Evolutionary conservation across 2,113 vertebrate species (phyloP).

Genomic region (Amazona vittata): DNA sequence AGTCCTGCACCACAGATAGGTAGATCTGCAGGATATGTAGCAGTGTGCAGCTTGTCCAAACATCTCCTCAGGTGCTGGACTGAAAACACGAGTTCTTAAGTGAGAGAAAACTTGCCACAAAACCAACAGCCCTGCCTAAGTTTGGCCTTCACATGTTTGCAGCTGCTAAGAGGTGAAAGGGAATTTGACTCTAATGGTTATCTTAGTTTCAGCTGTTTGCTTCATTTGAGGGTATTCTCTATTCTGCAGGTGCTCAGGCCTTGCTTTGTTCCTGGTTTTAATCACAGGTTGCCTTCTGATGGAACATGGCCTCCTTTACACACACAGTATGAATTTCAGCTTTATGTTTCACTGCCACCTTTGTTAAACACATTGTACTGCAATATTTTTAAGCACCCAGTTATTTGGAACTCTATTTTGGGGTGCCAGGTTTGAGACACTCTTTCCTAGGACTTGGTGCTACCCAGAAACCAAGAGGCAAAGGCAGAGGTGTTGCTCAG

Average conservation of each 20-base stretch:
- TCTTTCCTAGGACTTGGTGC: neutral
- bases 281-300: neutral
- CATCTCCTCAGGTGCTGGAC: neutral
- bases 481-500: neutral
- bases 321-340: neutral
- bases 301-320: neutral
- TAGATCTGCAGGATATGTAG: neutral
- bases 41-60: neutral
- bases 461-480: neutral
- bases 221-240: neutral
- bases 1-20: neutral
- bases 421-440: neutral
- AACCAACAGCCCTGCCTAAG: neutral
- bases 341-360: neutral
- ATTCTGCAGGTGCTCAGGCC: neutral
- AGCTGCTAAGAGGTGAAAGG: neutral
- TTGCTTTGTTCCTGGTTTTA: neutral
- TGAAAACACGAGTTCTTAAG: neutral
- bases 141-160: neutral
- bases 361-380: neutral
- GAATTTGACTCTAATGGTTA: neutral
- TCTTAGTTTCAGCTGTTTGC: neutral
- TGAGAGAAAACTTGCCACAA: neutral
- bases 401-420: neutral
- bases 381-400: neutral